Percentiles rank a stretch among this genome's conserved stretches.
phyloP scores from a whole-genome alignment of 2,797 vertebrate genomes.

The Amblyopsis hoosieri region DNA sequence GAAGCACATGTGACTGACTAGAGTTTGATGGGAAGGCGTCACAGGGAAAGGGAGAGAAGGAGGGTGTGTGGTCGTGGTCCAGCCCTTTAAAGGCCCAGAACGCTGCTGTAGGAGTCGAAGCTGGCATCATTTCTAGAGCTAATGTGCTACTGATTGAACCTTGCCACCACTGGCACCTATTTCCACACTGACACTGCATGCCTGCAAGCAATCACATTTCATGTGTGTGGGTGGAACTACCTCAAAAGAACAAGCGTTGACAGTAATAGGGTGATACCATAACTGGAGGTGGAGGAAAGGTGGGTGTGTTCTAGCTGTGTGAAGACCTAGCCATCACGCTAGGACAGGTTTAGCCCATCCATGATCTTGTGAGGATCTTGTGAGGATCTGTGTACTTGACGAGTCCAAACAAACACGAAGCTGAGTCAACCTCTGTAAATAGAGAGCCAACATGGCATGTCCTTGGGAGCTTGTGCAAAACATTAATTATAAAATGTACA shows the following conservation, averaged over 20 bases:
- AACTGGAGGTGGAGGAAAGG: conserved; percentile 51
- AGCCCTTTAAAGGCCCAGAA: conserved; percentile 71
- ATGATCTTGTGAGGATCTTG: no score
- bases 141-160: conserved; percentile 57
- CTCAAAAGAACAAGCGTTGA: conserved; percentile 60
- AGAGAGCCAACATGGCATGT: no score
- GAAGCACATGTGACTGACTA: conserved; percentile 73
- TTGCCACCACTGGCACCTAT: conserved; percentile 34
- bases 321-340: conserved; percentile 19
- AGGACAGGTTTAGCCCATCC: conserved; percentile 13
- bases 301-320: conserved; percentile 35
- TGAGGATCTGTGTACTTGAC: neutral
- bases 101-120: conserved; percentile 42
- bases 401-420: neutral
- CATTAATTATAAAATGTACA: no score
- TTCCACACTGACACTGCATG: conserved; percentile 30
- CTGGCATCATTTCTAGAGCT: conserved; percentile 53
- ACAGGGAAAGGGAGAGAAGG: conserved; percentile 32
- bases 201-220: conserved; percentile 62
- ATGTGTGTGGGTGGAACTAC: conserved; percentile 65
- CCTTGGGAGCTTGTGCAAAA: no score
- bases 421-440: neutral
- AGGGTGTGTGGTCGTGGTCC: conserved; percentile 48
- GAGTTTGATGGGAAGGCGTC: conserved; percentile 55
- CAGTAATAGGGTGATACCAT: conserved; percentile 60